A percentile compares a stretch with the other conserved stretches of the same genome.
Evolutionary conservation across 1,140 invertebrate genomes (phyloP).

Genomic region (Hyles vespertilio): DNA sequence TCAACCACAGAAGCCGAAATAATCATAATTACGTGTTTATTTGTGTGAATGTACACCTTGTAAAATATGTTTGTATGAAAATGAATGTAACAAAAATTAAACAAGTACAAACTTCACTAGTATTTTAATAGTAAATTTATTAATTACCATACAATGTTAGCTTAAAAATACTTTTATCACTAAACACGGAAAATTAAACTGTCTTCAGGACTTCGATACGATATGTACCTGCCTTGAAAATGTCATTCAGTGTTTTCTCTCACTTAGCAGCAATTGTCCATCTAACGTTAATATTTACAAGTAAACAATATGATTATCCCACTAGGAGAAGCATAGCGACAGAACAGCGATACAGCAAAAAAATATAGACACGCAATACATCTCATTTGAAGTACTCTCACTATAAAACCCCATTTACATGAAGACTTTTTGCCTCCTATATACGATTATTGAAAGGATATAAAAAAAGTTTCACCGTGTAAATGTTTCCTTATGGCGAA

Average conservation of each 20-base stretch:
- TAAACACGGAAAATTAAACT: slow-evolving; percentile 24
- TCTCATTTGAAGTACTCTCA: too few species aligned
- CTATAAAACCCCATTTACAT: too few species aligned
- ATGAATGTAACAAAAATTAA: too few species aligned
- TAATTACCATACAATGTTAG: slow-evolving; percentile 40
- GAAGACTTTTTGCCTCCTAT: too few species aligned
- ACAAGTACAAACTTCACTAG: slow-evolving; percentile 5
- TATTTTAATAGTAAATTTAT: slow-evolving; percentile 55
- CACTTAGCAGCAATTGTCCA: not conserved
- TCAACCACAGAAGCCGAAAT: too few species aligned
- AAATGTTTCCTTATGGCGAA: too few species aligned
- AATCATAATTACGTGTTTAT: too few species aligned
- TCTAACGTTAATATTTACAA: slow-evolving; percentile 2
- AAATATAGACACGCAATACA: too few species aligned
- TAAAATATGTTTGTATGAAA: too few species aligned
- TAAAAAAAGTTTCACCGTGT: too few species aligned
- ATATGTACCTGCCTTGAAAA: not conserved
- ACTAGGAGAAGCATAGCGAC: not conserved
- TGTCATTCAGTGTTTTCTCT: not conserved
- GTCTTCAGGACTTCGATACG: slow-evolving; percentile 13
- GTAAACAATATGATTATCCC: not conserved
- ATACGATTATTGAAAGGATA: too few species aligned
- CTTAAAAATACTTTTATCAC: slow-evolving; percentile 27
- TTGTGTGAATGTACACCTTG: too few species aligned
- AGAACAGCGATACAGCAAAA: not conserved